These are phyloP conservation scores for Geophilus truncorum DNA, from an alignment of 2,888 invertebrate genomes.

Conservation along the genomic window DNA sequence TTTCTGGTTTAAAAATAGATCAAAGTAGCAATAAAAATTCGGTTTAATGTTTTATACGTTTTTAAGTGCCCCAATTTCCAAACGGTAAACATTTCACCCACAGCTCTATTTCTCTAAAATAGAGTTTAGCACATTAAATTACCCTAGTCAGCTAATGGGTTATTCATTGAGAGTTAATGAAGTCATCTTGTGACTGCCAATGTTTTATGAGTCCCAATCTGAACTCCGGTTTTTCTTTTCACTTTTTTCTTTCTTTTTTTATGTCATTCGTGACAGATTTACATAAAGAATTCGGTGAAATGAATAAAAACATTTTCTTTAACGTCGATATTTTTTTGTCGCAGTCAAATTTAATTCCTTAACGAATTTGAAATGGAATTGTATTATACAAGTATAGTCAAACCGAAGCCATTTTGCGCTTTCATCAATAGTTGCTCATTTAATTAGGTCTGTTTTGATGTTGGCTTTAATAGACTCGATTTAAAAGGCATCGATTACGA, in stretches of 20 bases:
- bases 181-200: conserved; percentile 2
- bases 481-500: not conserved
- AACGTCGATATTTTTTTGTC: too few species aligned
- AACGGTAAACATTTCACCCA: not conserved
- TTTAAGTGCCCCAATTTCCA: too few species aligned
- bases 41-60: too few species aligned
- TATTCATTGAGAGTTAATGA: conserved; percentile 16
- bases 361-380: too few species aligned
- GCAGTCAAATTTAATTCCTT: too few species aligned
- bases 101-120: not conserved
- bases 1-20: too few species aligned
- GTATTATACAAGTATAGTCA: too few species aligned
- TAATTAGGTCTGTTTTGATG: too few species aligned
- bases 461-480: not conserved
- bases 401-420: too few species aligned
- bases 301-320: not conserved
- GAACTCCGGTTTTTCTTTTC: not conserved
- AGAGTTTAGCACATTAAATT: not conserved
- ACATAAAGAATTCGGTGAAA: not conserved
- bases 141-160: not conserved
- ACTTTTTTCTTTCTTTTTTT: not conserved
- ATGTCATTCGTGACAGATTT: not conserved
- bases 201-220: not conserved
- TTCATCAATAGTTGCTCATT: too few species aligned
- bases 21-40: too few species aligned